Base-by-base conservation (phyloP, 2,113 vertebrate species). In the Crypturellus undulatus region DNA sequence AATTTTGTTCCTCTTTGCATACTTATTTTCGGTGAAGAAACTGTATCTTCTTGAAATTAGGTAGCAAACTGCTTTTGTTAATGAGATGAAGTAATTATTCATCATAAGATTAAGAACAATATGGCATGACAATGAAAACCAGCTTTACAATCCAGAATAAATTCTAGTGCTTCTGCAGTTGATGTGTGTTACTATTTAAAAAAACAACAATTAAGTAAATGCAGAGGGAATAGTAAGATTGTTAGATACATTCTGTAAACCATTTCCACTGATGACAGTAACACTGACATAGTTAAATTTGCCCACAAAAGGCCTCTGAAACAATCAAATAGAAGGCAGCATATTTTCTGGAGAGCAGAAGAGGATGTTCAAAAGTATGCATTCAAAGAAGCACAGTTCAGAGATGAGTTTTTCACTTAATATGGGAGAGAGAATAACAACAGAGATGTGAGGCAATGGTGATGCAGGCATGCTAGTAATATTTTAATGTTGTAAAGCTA, bases 1-100 rank as follows among this genome's bases (percentile, higher is more conserved):
- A 78, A 71, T 84, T 77, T 84, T 82, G 28, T 73, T 96, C 91
- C 73, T 90, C 87, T 96, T 90, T 95, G 72, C 89, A 95, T 54
- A 75, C 56, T 90, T 84, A 97, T 79, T 94, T 34, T 92, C 73
- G 93, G 78, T 83, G 78, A 94, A 78, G 79, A 79, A 84, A 51
- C 40, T 90, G 11, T 67, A 82, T 28, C 15, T 76, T 72, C 68
- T 80, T 79, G 71, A 92, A 77, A 79, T 80, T 75, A 88, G 19
- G 16, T 65, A 65, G 47, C n/a, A 92, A 91, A 83, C 17, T 86
- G 85, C 25, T 90, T 96, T 86, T 63, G 62, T 26, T 79, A 82
- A 96, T 79, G 59, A 93, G 68, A 89, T 73, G 52, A 87, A 91
- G 63, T 51, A 79, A 71, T 71, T 58, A 73, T 65, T 88, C 64